Conservation (phyloP, 2,113 vertebrate genomes). For the Oryzias celebensis region DNA sequence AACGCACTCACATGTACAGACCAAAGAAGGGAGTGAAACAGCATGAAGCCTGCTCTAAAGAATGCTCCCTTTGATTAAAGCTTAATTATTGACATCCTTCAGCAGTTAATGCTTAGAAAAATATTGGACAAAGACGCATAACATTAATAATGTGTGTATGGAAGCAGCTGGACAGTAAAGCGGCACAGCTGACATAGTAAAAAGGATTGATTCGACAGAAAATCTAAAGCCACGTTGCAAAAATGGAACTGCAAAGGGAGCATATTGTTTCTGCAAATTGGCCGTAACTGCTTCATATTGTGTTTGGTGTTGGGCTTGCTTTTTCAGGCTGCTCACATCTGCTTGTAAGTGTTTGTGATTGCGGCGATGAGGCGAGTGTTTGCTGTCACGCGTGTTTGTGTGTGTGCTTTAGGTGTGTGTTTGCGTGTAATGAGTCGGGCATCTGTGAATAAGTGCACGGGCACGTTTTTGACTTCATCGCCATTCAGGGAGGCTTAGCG, state of each 20-base stretch:
- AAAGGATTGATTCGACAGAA: background rate
- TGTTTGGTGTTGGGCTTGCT: conserved; percentile 25
- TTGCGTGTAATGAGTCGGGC: conserved; percentile 45
- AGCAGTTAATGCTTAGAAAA: no score
- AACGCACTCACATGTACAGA: background rate
- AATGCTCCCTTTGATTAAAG: no score
- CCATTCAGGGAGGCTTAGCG: conserved; percentile 69
- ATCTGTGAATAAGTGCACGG: conserved; percentile 62
- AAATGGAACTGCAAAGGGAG: background rate
- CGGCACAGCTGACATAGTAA: background rate
- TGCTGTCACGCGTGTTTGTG: conserved; percentile 15
- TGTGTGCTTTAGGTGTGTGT: conserved; percentile 9
- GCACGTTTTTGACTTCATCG: conserved; percentile 70
- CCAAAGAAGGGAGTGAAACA: background rate
- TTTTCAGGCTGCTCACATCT: conserved; percentile 22
- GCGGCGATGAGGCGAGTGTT: conserved; percentile 19
- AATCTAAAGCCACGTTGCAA: conserved; percentile 1
- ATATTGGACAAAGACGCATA: no score
- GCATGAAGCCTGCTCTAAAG: no score
- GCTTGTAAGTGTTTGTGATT: conserved; percentile 25
- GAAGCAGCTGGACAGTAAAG: background rate
- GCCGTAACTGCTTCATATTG: conserved; percentile 25
- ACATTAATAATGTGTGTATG: no score
- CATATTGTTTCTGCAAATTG: conserved; percentile 28
- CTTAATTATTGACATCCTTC: no score